Percentiles rank a stretch among this genome's conserved stretches.
phyloP scores from a whole-genome alignment of 1,140 invertebrate genomes.

The Philotrypesis tridentata region DNA sequence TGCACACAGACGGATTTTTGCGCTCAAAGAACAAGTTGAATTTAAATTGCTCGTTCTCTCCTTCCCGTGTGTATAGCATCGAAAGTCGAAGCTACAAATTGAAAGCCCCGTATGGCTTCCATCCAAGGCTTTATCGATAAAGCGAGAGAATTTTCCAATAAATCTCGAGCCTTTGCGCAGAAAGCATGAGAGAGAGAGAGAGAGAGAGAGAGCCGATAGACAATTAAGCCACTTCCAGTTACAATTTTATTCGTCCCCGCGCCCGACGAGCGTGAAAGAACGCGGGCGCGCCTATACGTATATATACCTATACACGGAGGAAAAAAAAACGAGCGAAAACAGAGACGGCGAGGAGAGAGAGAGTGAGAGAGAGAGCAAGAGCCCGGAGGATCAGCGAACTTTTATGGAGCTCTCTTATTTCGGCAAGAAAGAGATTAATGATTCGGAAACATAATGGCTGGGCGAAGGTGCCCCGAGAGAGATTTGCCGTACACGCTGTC shows the following conservation, averaged over 20 bases:
- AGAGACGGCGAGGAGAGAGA: background rate
- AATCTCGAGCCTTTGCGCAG: constrained; percentile 11
- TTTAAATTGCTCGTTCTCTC: background rate
- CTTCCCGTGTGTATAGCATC: background rate
- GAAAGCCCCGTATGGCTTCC: background rate
- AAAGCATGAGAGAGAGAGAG: too few relatives aligned
- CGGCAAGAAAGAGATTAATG: constrained; percentile 44
- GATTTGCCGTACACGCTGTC: background rate
- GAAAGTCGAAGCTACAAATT: background rate
- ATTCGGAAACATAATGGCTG: constrained; percentile 42
- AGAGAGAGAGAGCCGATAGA: background rate
- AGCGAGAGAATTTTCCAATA: background rate
- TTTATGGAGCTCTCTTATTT: constrained; percentile 35
- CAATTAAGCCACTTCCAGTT: constrained; percentile 42
- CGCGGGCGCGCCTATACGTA: background rate
- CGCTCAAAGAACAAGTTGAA: background rate
- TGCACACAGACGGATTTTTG: too few relatives aligned
- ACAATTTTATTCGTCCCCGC: constrained; percentile 32
- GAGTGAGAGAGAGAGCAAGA: background rate
- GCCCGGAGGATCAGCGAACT: constrained; percentile 28
- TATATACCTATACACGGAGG: too few relatives aligned
- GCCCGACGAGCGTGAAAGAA: constrained; percentile 20
- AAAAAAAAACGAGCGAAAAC: background rate
- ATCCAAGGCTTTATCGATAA: background rate
- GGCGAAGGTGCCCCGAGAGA: constrained; percentile 18